These are phyloP conservation scores for Orthonyx spaldingii DNA, from an alignment of 2,113 vertebrate genomes.

Conservation along the genomic window DNA sequence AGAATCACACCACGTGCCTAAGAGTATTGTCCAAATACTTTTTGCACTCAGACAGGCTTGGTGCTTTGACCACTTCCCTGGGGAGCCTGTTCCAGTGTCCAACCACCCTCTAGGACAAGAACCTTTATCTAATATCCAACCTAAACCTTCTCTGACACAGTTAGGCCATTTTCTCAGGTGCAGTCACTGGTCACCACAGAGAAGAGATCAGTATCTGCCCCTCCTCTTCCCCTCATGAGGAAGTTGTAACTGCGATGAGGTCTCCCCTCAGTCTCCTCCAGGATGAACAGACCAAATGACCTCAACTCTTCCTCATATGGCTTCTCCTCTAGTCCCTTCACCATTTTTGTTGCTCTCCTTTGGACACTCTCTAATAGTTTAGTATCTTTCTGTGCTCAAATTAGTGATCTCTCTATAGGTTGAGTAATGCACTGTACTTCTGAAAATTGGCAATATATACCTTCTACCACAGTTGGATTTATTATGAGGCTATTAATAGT, in stretches of 20 bases:
- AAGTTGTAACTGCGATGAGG: background rate
- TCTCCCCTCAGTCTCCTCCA: background rate
- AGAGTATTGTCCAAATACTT: background rate
- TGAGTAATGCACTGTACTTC: background rate
- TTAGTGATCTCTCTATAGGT: background rate
- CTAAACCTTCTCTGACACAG: background rate
- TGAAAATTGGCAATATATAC: background rate
- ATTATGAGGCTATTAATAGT: background rate
- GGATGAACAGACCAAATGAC: background rate
- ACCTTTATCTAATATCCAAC: background rate
- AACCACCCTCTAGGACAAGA: background rate
- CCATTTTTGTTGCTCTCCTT: background rate
- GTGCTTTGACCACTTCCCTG: background rate
- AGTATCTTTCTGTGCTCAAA: background rate
- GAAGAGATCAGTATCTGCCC: background rate
- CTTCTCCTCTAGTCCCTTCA: background rate
- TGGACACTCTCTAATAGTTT: background rate
- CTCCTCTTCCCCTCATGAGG: fast-evolving
- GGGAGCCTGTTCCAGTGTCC: background rate
- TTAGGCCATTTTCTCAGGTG: fast-evolving
- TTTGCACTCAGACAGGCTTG: background rate
- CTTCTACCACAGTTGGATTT: background rate
- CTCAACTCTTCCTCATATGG: fast-evolving
- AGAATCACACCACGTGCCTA: background rate
- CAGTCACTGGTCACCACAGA: background rate